Conservation (phyloP, 1,140 invertebrate species). For the Pseudomyrmex pallidus region DNA sequence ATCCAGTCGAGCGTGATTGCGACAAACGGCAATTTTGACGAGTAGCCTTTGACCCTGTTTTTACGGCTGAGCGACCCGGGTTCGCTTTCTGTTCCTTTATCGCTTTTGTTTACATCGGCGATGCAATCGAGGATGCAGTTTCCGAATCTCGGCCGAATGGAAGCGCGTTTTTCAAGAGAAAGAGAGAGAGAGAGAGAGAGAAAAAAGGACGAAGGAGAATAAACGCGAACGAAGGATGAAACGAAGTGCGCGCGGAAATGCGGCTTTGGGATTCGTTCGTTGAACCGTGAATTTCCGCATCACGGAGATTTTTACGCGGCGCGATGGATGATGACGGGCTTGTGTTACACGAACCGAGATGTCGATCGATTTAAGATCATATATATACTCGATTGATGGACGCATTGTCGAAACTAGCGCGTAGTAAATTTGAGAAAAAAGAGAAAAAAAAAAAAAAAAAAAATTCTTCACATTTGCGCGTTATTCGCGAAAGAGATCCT, state of each 20-base stretch:
- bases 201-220: constrained; percentile 3
- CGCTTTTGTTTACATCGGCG: constrained; percentile 44
- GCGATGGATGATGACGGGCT: constrained; percentile 21
- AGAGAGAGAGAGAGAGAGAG: not conserved
- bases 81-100: constrained; percentile 27
- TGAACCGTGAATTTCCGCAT: constrained; percentile 40
- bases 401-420: not conserved
- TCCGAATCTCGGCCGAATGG: constrained; percentile 10
- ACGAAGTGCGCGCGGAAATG: constrained; percentile 10
- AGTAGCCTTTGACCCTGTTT: constrained; percentile 40
- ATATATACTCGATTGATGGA: not conserved
- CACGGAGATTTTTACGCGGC: constrained; percentile 14
- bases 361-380: not conserved
- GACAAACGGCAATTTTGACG: constrained; percentile 34
- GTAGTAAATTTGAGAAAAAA: no score
- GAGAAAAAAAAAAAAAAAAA: no score
- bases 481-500: no score
- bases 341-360: not conserved
- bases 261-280: constrained; percentile 21
- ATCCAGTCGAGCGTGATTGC: not conserved
- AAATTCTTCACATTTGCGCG: no score
- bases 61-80: not conserved
- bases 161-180: not conserved
- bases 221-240: constrained; percentile 5
- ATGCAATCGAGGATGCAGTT: not conserved